phyloP scores from a whole-genome alignment of 2,113 vertebrate species.

The Petroica traversi region DNA sequence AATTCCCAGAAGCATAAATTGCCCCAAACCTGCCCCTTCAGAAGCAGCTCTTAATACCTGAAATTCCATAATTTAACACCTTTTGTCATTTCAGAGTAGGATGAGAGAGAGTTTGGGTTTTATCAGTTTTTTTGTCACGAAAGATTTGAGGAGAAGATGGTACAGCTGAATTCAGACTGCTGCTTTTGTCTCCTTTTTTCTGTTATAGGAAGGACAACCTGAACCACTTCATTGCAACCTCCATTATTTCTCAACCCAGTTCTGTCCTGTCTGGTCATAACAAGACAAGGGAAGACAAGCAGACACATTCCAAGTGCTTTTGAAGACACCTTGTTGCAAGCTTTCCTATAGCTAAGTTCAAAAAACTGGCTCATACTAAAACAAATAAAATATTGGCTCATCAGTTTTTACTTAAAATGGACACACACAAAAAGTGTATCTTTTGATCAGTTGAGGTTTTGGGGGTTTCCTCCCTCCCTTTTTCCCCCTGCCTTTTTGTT shows the following conservation, averaged over 20 bases:
- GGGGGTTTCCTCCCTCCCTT: neutral
- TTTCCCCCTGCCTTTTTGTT: rapidly evolving
- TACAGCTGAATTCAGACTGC: neutral
- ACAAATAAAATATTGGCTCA: neutral
- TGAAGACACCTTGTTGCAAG: neutral
- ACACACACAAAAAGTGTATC: neutral
- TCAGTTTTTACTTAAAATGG: neutral
- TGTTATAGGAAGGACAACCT: neutral
- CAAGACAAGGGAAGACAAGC: neutral
- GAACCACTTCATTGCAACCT: neutral
- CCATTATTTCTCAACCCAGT: neutral
- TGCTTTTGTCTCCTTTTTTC: neutral
- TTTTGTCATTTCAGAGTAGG: neutral
- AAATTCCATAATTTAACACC: neutral
- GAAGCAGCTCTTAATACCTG: neutral
- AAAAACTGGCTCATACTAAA: neutral
- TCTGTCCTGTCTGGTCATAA: neutral
- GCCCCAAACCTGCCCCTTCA: neutral
- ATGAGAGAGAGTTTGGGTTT: neutral
- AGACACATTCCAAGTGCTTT: neutral
- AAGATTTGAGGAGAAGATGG: neutral
- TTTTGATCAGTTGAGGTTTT: neutral
- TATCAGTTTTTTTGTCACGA: neutral
- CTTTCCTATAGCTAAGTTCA: neutral
- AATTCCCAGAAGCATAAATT: neutral